Conservation (phyloP, 2,888 invertebrate genomes). For the Hirtodrosophila histrioides region DNA sequence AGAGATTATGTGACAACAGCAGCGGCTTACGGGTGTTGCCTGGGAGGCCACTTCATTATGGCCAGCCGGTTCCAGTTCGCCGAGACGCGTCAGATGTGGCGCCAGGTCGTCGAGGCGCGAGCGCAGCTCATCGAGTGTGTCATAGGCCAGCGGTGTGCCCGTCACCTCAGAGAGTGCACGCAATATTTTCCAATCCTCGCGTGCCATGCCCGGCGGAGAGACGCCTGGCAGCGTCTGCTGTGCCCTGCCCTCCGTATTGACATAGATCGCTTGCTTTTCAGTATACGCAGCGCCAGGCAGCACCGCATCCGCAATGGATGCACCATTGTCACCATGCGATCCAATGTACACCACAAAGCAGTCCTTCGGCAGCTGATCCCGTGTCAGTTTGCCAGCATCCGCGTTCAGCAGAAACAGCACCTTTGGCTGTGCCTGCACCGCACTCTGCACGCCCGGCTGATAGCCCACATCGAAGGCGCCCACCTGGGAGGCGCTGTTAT, state of each 20-base stretch:
- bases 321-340: constrained; percentile 98
- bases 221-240: constrained; percentile 95
- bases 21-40: constrained; percentile 87
- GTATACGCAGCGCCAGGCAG: constrained; percentile 99
- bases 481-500: constrained; percentile 95
- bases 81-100: constrained; percentile 94
- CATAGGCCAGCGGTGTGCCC: constrained; percentile 92
- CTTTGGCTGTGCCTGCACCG: constrained; percentile 88
- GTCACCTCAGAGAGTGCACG: constrained; percentile 97
- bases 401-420: constrained; percentile 96
- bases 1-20: no score
- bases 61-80: constrained; percentile 92
- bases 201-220: constrained; percentile 95
- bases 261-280: constrained; percentile 98
- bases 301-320: constrained; percentile 95
- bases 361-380: constrained; percentile 91
- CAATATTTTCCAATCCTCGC: constrained; percentile 99
- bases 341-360: constrained; percentile 96
- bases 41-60: constrained; percentile 92
- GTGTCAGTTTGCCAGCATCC: constrained; percentile 92
- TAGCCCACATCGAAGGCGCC: constrained; percentile 98
- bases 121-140: constrained; percentile 92
- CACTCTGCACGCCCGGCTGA: constrained; percentile 88
- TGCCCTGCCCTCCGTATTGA: constrained; percentile 98
- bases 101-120: constrained; percentile 92